These are phyloP conservation scores for Auanema sp. DNA, from an alignment of 2,888 invertebrate species.

Conservation along the genomic window DNA sequence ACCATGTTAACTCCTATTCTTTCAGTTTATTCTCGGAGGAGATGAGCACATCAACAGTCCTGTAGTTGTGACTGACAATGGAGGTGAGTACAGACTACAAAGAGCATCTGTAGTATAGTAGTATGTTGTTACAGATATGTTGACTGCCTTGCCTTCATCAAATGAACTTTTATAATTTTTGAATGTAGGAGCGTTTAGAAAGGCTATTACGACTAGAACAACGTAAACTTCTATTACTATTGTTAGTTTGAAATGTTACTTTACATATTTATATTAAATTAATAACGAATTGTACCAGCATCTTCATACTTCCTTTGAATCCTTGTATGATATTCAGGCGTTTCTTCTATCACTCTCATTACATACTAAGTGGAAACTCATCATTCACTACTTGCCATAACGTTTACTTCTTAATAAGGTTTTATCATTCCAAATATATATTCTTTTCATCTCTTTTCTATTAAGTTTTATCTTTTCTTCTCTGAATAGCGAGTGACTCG, in stretches of 20 bases:
- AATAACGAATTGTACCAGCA: no score
- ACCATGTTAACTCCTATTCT: background rate
- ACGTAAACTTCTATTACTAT: no score
- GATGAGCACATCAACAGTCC: background rate
- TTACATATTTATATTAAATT: no score
- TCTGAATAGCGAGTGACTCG: background rate
- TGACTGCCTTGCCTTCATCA: no score
- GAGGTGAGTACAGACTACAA: background rate
- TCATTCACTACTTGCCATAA: background rate
- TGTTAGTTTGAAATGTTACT: no score
- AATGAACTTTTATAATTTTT: no score
- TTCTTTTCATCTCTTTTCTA: background rate
- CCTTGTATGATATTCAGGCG: no score
- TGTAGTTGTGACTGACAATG: background rate
- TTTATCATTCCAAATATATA: background rate
- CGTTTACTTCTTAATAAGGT: background rate
- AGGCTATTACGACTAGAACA: no score
- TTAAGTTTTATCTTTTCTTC: background rate
- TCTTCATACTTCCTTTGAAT: no score
- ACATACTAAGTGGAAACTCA: background rate
- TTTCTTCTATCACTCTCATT: background rate
- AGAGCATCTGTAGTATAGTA: no score
- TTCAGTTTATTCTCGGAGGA: constrained; percentile 1
- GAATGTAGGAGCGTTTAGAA: no score
- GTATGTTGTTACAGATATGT: no score